phyloP scores from a whole-genome alignment of 1,140 invertebrate species.

The Nephila pilipes region DNA sequence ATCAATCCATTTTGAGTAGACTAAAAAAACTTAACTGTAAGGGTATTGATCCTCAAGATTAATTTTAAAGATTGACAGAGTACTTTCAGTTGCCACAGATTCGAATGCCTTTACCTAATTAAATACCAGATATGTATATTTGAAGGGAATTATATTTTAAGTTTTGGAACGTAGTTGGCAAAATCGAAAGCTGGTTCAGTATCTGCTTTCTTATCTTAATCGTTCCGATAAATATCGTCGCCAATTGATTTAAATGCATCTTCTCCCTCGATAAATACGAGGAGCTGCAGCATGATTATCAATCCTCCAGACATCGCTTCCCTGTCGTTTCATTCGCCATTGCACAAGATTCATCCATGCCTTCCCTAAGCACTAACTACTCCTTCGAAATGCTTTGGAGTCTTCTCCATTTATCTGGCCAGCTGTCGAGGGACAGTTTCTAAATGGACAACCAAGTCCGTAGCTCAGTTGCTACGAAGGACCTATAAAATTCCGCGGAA shows the following conservation, averaged over 20 bases:
- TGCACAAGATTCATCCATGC: not conserved
- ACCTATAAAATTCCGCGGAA: conserved; percentile 17
- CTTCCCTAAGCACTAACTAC: not conserved
- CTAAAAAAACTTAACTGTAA: too few relatives aligned
- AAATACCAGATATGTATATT: too few relatives aligned
- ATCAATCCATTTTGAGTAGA: too few relatives aligned
- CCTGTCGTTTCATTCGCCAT: conserved; percentile 19
- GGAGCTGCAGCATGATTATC: not conserved
- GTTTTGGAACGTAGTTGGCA: too few relatives aligned
- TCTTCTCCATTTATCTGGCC: conserved; percentile 36
- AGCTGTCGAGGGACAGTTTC: conserved; percentile 60
- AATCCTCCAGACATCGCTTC: not conserved
- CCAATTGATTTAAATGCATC: not conserved
- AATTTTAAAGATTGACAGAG: too few relatives aligned
- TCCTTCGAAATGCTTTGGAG: not conserved
- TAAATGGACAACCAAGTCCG: conserved; percentile 44
- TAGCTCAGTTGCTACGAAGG: not conserved
- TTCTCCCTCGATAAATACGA: not conserved
- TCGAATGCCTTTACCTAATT: too few relatives aligned
- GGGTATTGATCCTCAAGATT: too few relatives aligned
- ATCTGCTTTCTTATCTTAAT: not conserved
- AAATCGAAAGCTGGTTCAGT: too few relatives aligned
- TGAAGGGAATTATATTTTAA: too few relatives aligned
- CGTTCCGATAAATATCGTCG: not conserved
- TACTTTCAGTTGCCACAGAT: too few relatives aligned